phyloP scores from a whole-genome alignment of 2,113 vertebrate species.

The Eira barbara region DNA sequence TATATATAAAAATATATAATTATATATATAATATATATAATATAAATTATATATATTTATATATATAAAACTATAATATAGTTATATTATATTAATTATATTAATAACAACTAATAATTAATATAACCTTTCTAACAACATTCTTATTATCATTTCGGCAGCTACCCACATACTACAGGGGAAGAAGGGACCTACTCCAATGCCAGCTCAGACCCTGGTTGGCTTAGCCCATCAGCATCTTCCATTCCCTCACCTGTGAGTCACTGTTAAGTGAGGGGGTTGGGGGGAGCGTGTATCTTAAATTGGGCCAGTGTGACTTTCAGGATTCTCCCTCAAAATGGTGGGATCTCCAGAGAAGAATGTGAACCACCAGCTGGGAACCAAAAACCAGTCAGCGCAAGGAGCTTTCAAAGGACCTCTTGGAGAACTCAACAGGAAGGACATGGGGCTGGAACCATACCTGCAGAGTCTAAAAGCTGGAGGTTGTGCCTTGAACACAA shows the following conservation, averaged over 20 bases:
- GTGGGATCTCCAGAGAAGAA: neutral
- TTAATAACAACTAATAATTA: too few relatives aligned
- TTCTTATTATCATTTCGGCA: neutral
- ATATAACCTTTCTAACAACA: neutral
- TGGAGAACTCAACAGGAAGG: neutral
- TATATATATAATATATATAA: too few relatives aligned
- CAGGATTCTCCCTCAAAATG: neutral
- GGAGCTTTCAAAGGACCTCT: neutral
- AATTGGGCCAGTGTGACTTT: neutral
- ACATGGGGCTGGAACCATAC: neutral
- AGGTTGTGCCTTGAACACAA: neutral
- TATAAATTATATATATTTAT: too few relatives aligned
- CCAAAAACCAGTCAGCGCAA: neutral
- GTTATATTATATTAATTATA: too few relatives aligned
- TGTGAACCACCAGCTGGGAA: neutral
- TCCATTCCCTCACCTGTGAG: neutral
- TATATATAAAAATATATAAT: too few relatives aligned
- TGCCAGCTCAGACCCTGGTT: neutral
- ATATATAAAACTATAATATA: too few relatives aligned
- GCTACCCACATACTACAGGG: neutral
- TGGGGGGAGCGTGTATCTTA: neutral
- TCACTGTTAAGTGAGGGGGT: neutral
- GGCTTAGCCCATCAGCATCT: neutral
- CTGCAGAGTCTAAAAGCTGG: neutral
- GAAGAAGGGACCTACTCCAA: neutral